Percentiles rank a stretch among this genome's conserved stretches.
Evolutionary conservation across 2,797 vertebrate species (phyloP).

Genomic region (Semaprochilodus insignis): DNA sequence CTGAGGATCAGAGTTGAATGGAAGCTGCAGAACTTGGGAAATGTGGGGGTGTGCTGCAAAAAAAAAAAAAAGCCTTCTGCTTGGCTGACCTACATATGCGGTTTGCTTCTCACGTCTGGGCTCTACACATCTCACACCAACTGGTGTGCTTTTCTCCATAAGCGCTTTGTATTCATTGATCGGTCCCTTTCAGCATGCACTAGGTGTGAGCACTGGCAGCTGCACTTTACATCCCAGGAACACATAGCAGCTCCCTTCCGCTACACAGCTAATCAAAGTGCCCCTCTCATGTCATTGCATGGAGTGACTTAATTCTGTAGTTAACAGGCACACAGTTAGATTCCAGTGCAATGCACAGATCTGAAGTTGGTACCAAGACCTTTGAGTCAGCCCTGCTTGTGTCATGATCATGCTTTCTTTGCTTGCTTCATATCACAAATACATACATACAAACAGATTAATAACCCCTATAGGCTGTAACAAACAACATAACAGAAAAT

Average conservation of each 20-base stretch:
- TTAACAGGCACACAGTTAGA: background rate
- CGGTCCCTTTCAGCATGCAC: constrained; percentile 67
- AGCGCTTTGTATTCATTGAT: constrained; percentile 80
- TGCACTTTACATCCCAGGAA: constrained; percentile 56
- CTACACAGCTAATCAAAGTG: background rate
- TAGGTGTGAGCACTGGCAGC: constrained; percentile 63
- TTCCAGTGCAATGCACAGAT: background rate
- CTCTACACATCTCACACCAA: constrained; percentile 78
- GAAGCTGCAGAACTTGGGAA: constrained; percentile 69
- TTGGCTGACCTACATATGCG: constrained; percentile 87
- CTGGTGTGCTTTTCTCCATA: constrained; percentile 73
- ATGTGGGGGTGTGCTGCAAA: constrained; percentile 78
- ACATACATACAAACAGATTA: background rate
- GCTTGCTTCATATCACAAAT: no score
- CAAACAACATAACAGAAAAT: no score
- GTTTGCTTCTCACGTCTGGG: constrained; percentile 81
- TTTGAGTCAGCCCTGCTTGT: background rate
- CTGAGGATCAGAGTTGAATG: constrained; percentile 63
- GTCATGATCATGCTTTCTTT: background rate
- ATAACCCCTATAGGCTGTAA: background rate
- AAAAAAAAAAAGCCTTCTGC: constrained; percentile 76
- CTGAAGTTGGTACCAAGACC: background rate
- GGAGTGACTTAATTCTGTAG: background rate
- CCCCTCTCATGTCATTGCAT: constrained; percentile 25
- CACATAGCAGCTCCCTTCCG: constrained; percentile 36